Evolutionary conservation across 1,140 invertebrate species (phyloP).

Genomic region (Drosophila parvula): DNA sequence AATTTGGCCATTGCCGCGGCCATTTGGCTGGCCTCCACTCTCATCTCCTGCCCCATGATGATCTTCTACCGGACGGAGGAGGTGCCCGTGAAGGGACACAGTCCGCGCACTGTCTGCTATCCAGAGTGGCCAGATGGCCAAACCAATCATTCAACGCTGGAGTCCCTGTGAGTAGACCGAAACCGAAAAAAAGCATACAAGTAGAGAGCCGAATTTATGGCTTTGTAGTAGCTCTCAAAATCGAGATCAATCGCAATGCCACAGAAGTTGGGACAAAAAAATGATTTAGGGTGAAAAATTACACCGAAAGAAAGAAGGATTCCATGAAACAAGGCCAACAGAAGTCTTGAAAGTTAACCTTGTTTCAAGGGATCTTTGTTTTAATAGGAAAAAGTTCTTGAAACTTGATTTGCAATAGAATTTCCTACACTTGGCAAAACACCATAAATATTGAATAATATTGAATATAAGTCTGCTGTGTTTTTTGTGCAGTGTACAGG

Average conservation of each 20-base stretch:
- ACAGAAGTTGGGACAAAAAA: conserved; percentile 2
- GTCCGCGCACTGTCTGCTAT: conserved; percentile 90
- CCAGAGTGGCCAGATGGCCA: conserved; percentile 92
- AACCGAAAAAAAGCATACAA: neutral
- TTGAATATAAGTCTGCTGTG: too few relatives aligned
- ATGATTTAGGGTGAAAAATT: neutral
- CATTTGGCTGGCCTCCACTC: conserved; percentile 91
- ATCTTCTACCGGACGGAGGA: conserved; percentile 91
- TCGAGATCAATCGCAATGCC: neutral
- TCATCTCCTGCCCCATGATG: conserved; percentile 93
- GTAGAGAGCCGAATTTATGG: conserved; percentile 4
- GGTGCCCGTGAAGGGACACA: conserved; percentile 84
- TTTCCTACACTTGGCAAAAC: too few relatives aligned
- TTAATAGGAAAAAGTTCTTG: neutral
- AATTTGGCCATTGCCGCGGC: conserved; percentile 92
- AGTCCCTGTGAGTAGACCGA: conserved; percentile 91
- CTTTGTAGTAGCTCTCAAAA: neutral
- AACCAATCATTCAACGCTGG: conserved; percentile 88
- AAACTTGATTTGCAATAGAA: neutral
- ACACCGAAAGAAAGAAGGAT: neutral
- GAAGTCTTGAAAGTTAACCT: too few relatives aligned
- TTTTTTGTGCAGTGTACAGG: neutral
- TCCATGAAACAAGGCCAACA: too few relatives aligned
- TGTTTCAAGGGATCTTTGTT: neutral
- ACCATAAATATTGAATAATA: too few relatives aligned